Base-by-base conservation (phyloP, 2,113 vertebrate genomes). In the Recurvirostra avosetta region DNA sequence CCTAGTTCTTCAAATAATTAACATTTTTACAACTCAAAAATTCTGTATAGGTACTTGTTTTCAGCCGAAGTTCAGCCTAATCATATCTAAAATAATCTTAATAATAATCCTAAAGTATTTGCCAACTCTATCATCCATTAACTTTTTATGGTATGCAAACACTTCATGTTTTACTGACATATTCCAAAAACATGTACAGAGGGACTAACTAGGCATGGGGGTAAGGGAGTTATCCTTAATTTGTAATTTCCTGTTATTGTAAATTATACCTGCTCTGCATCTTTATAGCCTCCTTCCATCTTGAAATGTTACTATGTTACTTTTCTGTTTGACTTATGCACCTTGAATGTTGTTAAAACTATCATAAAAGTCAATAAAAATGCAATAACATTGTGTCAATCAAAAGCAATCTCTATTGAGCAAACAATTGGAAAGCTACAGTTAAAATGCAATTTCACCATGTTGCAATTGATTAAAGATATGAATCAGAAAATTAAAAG, bases 401-500 rank as follows among this genome's bases (percentile, higher is more conserved):
- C 97, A 98, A 96, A 97, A 92, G 83, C 81, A 97, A 93, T 75
- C 55, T 75, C 55, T 96, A 82, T 87, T 94, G 86, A 96, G 95
- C 90, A 98, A 98, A 97, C 93, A 97, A 96, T 87, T 95, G 93
- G 86, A 92, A 97, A 97, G 94, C 94, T 83, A 90, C 63, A 88
- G 78, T 61, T 91, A 94, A 97, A 97, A 97, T 76, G 88, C 86
- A 96, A 92, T 94, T 91, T 49, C 86, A 91, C 47, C 55, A 21
- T 94, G 93, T 96, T 97, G 94, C 90, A 94, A 97, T 94, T 98
- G 96, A 98, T 96, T 97, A 96, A 97, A 98, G 97, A 96, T 96
- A 97, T 77, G 75, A 98, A 97, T 97, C 97, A 98, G 94, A 98
- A 98, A 98, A 97, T 97, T 94, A 96, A 96, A 96, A 96, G 74